Conservation (phyloP, 2,888 invertebrate species). For the Lasioglossum calceatum region DNA sequence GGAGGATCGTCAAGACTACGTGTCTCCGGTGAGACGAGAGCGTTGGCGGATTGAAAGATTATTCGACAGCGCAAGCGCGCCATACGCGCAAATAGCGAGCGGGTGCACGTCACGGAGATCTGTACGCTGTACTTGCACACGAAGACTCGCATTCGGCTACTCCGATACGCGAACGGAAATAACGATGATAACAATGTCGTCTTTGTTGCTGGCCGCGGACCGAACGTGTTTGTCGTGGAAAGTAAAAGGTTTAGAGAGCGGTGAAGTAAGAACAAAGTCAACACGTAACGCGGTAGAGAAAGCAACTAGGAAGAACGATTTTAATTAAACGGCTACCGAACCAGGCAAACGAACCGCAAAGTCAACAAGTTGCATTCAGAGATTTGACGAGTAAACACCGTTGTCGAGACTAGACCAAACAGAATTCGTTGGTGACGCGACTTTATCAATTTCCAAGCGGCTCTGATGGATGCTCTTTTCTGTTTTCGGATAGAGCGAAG, state of each 20-base stretch:
- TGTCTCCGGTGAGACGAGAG: constrained; percentile 48
- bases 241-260: not conserved
- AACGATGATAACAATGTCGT: constrained; percentile 9
- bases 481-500: too few species aligned
- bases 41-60: constrained; percentile 51
- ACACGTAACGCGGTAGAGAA: constrained; percentile 5
- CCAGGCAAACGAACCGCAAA: not conserved
- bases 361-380: not conserved
- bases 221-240: constrained; percentile 2
- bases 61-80: constrained; percentile 68
- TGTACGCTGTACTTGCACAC: constrained; percentile 73
- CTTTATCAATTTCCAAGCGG: not conserved
- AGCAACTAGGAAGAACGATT: not conserved
- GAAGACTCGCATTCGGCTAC: constrained; percentile 68
- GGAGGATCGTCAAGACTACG: constrained; percentile 25
- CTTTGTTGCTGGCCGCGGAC: not conserved
- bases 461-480: too few species aligned
- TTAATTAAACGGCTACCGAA: constrained; percentile 1
- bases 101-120: constrained; percentile 69
- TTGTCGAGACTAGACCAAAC: not conserved
- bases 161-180: constrained; percentile 47
- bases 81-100: constrained; percentile 69
- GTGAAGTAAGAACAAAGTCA: constrained; percentile 1
- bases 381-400: not conserved
- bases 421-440: not conserved